Conservation (phyloP, 2,888 invertebrate species). For the Acrobasis suavella region DNA sequence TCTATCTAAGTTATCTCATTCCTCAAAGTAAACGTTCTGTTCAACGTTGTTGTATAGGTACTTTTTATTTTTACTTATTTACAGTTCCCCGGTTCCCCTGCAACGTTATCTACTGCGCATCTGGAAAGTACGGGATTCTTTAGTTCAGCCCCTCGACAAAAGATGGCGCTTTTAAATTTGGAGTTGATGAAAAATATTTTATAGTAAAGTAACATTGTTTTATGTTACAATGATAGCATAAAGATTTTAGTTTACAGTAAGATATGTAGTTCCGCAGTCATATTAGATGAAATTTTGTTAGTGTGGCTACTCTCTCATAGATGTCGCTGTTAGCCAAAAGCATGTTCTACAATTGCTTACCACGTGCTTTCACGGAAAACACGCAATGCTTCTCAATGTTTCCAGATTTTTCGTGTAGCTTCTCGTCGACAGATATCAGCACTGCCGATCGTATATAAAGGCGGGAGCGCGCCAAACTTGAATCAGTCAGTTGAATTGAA, state of each 20-base stretch:
- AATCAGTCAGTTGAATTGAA: slow-evolving; percentile 44
- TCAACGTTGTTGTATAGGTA: no score
- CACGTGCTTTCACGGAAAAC: not conserved
- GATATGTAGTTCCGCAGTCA: no score
- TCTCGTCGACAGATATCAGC: slow-evolving; percentile 60
- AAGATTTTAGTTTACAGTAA: no score
- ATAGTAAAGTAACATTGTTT: no score
- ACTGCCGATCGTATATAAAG: slow-evolving; percentile 54
- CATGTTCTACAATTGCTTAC: not conserved
- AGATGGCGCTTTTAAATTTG: slow-evolving; percentile 8
- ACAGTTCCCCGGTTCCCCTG: no score
- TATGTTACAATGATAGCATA: no score
- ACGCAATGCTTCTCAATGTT: slow-evolving; percentile 43
- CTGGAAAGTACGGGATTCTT: not conserved
- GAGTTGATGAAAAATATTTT: no score
- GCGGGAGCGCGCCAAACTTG: slow-evolving; percentile 30
- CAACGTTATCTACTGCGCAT: no score
- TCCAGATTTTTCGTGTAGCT: slow-evolving; percentile 50
- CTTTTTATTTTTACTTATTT: no score
- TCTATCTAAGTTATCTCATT: no score
- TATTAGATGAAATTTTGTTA: not conserved
- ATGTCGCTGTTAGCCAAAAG: slow-evolving; percentile 39
- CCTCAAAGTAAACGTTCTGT: no score
- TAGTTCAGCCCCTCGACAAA: slow-evolving; percentile 30
- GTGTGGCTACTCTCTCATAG: slow-evolving; percentile 36